Evolutionary conservation across 2,888 invertebrate species (phyloP), one percentile per base, ranked within the genome.

Genomic region (Adelphocoris suturalis): DNA sequence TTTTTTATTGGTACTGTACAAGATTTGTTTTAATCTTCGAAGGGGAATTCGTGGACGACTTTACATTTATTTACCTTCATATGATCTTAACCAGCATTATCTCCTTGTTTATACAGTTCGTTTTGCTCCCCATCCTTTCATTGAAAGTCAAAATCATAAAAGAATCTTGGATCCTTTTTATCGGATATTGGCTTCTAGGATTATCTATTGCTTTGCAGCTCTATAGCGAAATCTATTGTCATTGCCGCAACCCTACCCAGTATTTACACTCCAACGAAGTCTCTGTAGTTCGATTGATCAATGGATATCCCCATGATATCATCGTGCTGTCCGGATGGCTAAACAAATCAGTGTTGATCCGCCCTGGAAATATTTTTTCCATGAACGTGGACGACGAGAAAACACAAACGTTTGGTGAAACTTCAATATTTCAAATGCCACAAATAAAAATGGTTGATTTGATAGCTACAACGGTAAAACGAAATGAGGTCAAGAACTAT

Each of bases 1-100:
- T n/a, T 28, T 52, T 52, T 5, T 27, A 52, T 13, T 82, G 82
- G 82, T 82, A 82, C 82, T 23, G 52, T 14, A 52, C 27, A 11
- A 52, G 82, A 23, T 46, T 46, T 78, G 78, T 46, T 78, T 46
- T 46, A 9, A 7, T 12, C 23, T 23, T 68, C 19, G 68, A 13
- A 19, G 68, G 68, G 9, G 12, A 68, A 19, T 68, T 46, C 16
- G 5, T 78, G 46, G 78, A 78, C 78, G 78, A 78, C 19, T 47
- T n/a, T 9, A 2, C 78, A n/a, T 37, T 16, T 46, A 37, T 78
- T 19, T 78, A 78, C 46, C 78, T 78, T 16, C 47, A 46, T 46
- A 16, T 78, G 19, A 37, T 46, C 19, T 11, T 78, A 19, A 19
- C 47, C 0, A 11, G 16, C n/a, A 7, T 37, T 12, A n/a, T 78